Conservation (phyloP, 2,797 vertebrate genomes). For the Bovichtus variegatus region DNA sequence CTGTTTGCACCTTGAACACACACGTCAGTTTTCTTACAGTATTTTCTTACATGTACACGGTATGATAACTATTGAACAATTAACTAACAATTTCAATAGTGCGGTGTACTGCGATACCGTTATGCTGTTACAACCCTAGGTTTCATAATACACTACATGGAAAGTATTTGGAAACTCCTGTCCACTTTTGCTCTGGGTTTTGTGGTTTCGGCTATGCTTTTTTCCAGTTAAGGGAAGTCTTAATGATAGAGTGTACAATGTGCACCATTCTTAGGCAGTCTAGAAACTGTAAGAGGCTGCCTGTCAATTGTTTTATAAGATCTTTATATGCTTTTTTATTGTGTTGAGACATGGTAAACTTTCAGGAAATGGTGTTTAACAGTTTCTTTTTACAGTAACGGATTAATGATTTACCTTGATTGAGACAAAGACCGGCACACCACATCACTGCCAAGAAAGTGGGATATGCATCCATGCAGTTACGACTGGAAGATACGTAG, state of each 20-base stretch:
- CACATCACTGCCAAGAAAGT: constrained; percentile 95
- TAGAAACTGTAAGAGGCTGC: background rate
- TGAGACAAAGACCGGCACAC: constrained; percentile 94
- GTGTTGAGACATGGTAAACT: background rate
- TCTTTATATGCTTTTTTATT: background rate
- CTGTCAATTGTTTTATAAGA: too few relatives aligned
- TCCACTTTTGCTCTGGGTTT: background rate
- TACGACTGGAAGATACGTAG: constrained; percentile 84
- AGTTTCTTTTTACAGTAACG: background rate
- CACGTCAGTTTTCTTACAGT: too few relatives aligned
- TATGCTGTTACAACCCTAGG: too few relatives aligned
- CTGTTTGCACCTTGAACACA: too few relatives aligned
- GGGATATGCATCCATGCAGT: constrained; percentile 94
- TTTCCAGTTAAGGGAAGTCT: background rate
- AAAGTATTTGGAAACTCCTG: background rate
- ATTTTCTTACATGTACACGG: too few relatives aligned
- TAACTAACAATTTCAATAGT: too few relatives aligned
- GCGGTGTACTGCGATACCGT: too few relatives aligned
- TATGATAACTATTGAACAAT: too few relatives aligned
- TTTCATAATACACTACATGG: background rate
- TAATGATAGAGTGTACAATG: background rate
- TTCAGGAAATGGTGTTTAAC: background rate
- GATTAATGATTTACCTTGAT: constrained; percentile 90
- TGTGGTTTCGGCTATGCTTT: background rate
- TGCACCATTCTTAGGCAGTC: too few relatives aligned